Evolutionary conservation across 2,888 invertebrate species (phyloP), one percentile per base, ranked within the genome.

Genomic region (Synanthedon vespiformis): DNA sequence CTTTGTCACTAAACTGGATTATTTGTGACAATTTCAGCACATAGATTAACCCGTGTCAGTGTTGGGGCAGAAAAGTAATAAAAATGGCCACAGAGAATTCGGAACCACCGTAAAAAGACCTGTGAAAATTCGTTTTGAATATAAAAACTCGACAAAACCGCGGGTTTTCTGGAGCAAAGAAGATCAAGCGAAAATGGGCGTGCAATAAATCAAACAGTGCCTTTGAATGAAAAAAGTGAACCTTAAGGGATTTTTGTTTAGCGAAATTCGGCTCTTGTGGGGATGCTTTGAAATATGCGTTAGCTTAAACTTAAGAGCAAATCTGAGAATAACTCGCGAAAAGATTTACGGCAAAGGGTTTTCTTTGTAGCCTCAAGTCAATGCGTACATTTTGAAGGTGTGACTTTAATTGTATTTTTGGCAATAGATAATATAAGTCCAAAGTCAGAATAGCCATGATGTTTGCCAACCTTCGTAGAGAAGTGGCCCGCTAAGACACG

Each of bases 171-270:
- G 49, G 41, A 40, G 52, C 48, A 52, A 56, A 52, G 52, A 51
- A 40, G 40, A 50, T 54, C 16, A 40, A 51, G 49, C 48, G 53
- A 54, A 54, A 56, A 52, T 55, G 55, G 56, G 49, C 52, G 48
- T 47, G 52, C 50, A 34, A 57, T 57, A 57, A 57, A 57, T 57
- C 57, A 57, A 57, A 57, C 53, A 53, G 57, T 40, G 18, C 41
- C 51, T 27, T 18, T 18, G 48, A 48, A 48, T 48, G 48, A 48
- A 48, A 48, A 16, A 16, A 48, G 48, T 48, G 22, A 16, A 12
- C 12, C 48, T 11, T 18, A 6, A 48, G 48, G 48, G 48, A 48
- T 16, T 48, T 44, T 48, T 48, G 48, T 48, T 48, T 48, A 16
- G 48, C 18, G 48, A 48, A 48, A 16, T 16, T 48, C 18, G 48